Conservation (phyloP, 2,113 vertebrate species). For the Lasiurus borealis region DNA sequence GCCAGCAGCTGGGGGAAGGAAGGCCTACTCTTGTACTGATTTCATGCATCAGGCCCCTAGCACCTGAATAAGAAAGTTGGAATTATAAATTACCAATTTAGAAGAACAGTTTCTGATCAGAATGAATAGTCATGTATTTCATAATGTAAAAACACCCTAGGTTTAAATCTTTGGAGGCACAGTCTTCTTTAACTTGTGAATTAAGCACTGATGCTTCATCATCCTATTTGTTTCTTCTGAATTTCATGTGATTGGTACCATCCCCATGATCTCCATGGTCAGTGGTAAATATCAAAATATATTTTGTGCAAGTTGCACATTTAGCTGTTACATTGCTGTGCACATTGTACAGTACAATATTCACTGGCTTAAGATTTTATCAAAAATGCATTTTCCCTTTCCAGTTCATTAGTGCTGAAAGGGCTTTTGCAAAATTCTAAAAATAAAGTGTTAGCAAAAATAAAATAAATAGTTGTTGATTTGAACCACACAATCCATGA, state of each 20-base stretch:
- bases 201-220: neutral
- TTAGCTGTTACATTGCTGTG: neutral
- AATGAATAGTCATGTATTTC: neutral
- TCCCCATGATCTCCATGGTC: neutral
- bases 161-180: neutral
- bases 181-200: neutral
- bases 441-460: neutral
- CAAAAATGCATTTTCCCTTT: neutral
- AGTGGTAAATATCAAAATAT: neutral
- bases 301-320: neutral
- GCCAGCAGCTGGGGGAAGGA: too few species aligned
- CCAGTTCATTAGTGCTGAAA: neutral
- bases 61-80: neutral
- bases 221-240: neutral
- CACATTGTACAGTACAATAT: neutral
- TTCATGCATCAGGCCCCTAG: too few species aligned
- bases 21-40: too few species aligned
- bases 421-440: neutral
- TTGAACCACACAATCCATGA: neutral
- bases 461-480: neutral
- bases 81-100: conserved; percentile 6
- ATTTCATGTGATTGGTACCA: neutral
- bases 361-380: neutral
- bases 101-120: neutral
- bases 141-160: neutral